phyloP scores from a whole-genome alignment of 2,888 invertebrate species.

The Phaonia tiefii region DNA sequence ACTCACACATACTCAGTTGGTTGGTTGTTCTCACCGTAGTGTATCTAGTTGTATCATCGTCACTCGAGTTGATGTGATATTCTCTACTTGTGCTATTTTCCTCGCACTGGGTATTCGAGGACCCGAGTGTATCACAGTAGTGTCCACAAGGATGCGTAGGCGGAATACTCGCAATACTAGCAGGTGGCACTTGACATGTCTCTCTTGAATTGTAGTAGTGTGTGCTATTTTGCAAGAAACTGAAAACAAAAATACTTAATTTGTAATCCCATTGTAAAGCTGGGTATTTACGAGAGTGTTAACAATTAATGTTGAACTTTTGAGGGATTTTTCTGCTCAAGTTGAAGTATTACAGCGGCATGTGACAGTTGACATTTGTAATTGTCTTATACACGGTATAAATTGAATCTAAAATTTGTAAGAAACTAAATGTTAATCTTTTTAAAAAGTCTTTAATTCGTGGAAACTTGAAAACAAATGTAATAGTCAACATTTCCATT shows the following conservation, averaged over 20 bases:
- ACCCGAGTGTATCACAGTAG: too few relatives aligned
- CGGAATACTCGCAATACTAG: too few relatives aligned
- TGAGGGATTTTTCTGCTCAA: neutral
- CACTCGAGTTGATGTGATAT: constrained; percentile 38
- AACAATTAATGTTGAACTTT: constrained; percentile 24
- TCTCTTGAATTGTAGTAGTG: constrained; percentile 2
- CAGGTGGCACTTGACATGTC: constrained; percentile 15
- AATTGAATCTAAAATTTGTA: too few relatives aligned
- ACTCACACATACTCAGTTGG: too few relatives aligned
- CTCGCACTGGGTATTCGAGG: constrained; percentile 18
- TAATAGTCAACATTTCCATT: too few relatives aligned
- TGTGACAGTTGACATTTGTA: neutral
- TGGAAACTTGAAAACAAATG: too few relatives aligned
- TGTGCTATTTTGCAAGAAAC: neutral
- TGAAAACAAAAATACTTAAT: constrained; percentile 5
- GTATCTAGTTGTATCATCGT: constrained; percentile 1
- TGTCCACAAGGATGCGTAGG: too few relatives aligned
- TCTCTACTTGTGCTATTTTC: constrained; percentile 27
- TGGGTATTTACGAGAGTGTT: constrained; percentile 1
- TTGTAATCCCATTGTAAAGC: neutral
- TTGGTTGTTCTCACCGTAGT: neutral
- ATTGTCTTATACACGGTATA: too few relatives aligned
- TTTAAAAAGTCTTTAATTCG: too few relatives aligned
- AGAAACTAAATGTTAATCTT: too few relatives aligned
- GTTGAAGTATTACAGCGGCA: too few relatives aligned